phyloP scores from a whole-genome alignment of 2,888 invertebrate genomes.

The Abrostola triplasia region DNA sequence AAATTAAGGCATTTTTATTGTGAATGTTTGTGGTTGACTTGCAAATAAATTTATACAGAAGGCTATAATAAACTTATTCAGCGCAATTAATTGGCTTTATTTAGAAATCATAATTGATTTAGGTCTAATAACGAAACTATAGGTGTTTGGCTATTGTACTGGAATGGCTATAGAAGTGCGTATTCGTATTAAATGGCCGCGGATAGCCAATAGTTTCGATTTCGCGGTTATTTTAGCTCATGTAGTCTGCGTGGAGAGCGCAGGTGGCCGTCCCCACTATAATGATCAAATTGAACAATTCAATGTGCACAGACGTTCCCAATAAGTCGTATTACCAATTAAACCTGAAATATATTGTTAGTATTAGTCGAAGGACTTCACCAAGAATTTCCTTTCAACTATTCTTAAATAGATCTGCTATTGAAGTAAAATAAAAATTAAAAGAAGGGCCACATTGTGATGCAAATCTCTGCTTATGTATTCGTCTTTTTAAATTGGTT shows the following conservation, averaged over 20 bases:
- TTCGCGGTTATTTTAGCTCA: constrained; percentile 84
- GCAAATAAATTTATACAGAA: constrained; percentile 10
- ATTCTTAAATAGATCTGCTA: constrained; percentile 29
- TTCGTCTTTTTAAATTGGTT: constrained; percentile 80
- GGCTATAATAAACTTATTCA: neutral
- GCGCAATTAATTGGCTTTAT: constrained; percentile 43
- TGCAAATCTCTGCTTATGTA: constrained; percentile 80
- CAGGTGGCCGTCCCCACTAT: constrained; percentile 76
- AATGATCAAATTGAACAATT: constrained; percentile 76
- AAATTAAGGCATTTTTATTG: constrained; percentile 11
- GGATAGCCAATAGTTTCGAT: constrained; percentile 82
- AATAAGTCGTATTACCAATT: constrained; percentile 36
- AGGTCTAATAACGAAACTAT: constrained; percentile 58
- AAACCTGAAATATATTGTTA: constrained; percentile 42
- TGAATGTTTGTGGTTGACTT: constrained; percentile 8
- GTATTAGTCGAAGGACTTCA: constrained; percentile 11
- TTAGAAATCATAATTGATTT: constrained; percentile 68
- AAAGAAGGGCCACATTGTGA: constrained; percentile 69
- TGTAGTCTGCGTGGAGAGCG: constrained; percentile 71
- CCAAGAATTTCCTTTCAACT: constrained; percentile 21
- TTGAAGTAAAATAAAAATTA: constrained; percentile 63
- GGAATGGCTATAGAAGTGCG: constrained; percentile 73
- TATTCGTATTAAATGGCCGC: constrained; percentile 75
- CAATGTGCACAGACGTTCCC: constrained; percentile 53
- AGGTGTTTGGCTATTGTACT: constrained; percentile 67